These are phyloP conservation scores for Brenthis hecate DNA, from an alignment of 2,888 invertebrate genomes.

Conservation along the genomic window DNA sequence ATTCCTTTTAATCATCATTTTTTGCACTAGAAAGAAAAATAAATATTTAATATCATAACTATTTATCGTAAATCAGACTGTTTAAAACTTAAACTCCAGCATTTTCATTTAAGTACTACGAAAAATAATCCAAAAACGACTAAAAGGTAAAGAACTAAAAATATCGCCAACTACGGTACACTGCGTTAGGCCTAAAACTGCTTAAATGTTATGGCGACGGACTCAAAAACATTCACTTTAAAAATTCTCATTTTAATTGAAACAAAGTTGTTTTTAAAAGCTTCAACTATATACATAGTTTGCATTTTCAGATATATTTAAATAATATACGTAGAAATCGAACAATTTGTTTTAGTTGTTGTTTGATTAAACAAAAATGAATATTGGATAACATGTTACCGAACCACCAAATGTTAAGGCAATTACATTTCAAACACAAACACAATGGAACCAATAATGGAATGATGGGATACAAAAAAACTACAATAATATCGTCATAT, in stretches of 20 bases:
- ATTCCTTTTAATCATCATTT: conserved; percentile 36
- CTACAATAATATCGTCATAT: conserved; percentile 61
- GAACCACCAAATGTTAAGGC: conserved; percentile 33
- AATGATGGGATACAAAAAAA: conserved; percentile 60
- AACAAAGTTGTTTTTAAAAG: too few species aligned
- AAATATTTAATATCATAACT: background rate
- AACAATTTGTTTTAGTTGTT: conserved; percentile 37
- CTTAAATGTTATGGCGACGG: background rate
- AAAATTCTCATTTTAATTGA: too few species aligned
- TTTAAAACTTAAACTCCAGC: conserved; percentile 33
- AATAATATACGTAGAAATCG: conserved; percentile 3
- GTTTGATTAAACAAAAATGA: conserved; percentile 43
- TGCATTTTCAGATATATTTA: background rate
- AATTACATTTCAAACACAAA: conserved; percentile 51
- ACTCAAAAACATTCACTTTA: background rate
- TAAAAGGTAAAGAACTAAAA: background rate
- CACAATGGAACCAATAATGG: conserved; percentile 67
- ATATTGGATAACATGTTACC: conserved; percentile 17
- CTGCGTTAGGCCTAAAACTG: conserved; percentile 6
- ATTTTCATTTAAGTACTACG: background rate
- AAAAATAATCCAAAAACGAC: background rate
- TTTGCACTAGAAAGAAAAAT: conserved; percentile 38
- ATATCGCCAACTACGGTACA: background rate
- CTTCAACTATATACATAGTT: too few species aligned
- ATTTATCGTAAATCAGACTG: too few species aligned